Evolutionary conservation across 2,888 invertebrate species (phyloP).

Genomic region (Neoitamus cyanurus): DNA sequence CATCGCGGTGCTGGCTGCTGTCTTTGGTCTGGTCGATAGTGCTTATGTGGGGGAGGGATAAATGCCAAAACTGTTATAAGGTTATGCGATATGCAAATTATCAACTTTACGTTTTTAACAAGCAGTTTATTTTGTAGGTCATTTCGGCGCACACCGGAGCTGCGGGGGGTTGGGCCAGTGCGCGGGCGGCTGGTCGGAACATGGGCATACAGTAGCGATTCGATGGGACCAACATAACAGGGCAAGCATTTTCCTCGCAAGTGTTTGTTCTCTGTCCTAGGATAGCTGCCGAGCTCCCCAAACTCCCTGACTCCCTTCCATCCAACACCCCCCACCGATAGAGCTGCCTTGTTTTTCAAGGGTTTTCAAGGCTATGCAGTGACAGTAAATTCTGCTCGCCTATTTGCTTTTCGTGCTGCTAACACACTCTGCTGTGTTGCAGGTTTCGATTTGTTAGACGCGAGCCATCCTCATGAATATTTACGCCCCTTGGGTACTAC

Average conservation of each 20-base stretch:
- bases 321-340: not conserved
- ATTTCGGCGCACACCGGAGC: constrained; percentile 46
- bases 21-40: constrained; percentile 24
- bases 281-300: not conserved
- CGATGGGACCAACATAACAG: not conserved
- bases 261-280: not conserved
- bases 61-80: constrained; percentile 53
- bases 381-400: constrained; percentile 47
- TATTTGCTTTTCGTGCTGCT: constrained; percentile 4
- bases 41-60: constrained; percentile 32
- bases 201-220: not conserved
- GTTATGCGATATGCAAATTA: constrained; percentile 53
- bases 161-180: not conserved
- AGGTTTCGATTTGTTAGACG: constrained; percentile 30
- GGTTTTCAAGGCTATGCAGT: constrained; percentile 51
- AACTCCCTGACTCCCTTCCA: not conserved
- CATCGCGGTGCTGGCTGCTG: constrained; percentile 12
- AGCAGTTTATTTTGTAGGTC: constrained; percentile 53
- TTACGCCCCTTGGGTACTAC: not conserved
- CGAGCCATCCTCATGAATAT: constrained; percentile 23
- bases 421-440: not conserved
- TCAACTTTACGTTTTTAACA: constrained; percentile 52
- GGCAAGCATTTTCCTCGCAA: not conserved
- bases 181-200: not conserved
- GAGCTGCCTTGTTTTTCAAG: not conserved